phyloP scores from a whole-genome alignment of 2,797 vertebrate species.

The Syngnathus rostellatus region DNA sequence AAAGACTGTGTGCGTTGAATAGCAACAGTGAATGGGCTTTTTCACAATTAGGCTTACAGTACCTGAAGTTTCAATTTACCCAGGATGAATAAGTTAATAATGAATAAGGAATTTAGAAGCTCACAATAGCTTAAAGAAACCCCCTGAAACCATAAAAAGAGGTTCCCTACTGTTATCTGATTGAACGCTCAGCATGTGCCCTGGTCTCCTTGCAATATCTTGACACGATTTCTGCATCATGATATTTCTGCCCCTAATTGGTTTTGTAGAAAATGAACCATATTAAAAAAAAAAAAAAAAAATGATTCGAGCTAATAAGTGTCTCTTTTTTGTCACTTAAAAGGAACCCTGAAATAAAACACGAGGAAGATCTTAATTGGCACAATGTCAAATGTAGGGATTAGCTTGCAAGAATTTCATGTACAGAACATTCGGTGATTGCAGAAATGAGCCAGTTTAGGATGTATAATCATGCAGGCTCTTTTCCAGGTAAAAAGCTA shows the following conservation, averaged over 20 bases:
- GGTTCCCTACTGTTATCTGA: background rate
- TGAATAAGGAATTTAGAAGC: background rate
- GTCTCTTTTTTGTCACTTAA: background rate
- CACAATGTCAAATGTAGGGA: background rate
- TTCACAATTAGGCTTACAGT: background rate
- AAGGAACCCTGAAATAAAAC: background rate
- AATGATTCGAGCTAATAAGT: background rate
- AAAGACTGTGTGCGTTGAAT: background rate
- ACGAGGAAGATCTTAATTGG: background rate
- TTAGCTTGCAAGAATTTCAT: background rate
- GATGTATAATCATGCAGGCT: background rate
- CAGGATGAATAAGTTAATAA: background rate
- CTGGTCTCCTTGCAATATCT: background rate
- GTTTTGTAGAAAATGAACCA: too few relatives aligned
- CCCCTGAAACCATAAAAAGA: conserved; percentile 15
- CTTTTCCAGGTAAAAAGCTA: conserved; percentile 22
- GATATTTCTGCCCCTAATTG: background rate
- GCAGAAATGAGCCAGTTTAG: conserved; percentile 7
- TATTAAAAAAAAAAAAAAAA: background rate
- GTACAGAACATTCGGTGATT: background rate
- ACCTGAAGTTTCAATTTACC: background rate
- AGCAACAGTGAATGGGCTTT: background rate
- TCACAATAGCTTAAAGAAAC: background rate
- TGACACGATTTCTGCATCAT: background rate
- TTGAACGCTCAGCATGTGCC: background rate